phyloP scores from a whole-genome alignment of 1,140 invertebrate species.

The Neuroterus valhalla region DNA sequence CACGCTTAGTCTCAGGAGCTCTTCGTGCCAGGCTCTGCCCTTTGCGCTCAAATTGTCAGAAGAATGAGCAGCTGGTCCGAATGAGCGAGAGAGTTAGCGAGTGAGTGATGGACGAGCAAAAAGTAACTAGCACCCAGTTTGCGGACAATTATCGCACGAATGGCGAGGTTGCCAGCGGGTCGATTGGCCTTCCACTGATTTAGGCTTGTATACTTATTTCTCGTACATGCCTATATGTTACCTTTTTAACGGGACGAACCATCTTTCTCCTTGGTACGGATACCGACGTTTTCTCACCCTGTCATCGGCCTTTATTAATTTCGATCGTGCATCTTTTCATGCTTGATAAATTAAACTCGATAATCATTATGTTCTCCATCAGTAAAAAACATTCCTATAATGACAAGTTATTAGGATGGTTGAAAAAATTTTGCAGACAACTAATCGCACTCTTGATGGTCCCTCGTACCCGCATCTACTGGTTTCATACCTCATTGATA shows the following conservation, averaged over 20 bases:
- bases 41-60: constrained; percentile 55
- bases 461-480: too few species aligned
- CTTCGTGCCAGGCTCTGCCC: constrained; percentile 64
- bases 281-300: neutral
- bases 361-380: too few species aligned
- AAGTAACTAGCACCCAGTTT: constrained; percentile 58
- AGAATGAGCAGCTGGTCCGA: constrained; percentile 60
- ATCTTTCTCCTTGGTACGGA: too few species aligned
- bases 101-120: constrained; percentile 55
- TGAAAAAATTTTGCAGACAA: too few species aligned
- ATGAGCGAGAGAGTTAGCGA: constrained; percentile 47
- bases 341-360: too few species aligned
- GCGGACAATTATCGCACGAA: constrained; percentile 62
- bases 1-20: constrained; percentile 37
- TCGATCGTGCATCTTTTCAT: neutral
- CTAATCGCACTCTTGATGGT: too few species aligned
- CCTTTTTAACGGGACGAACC: too few species aligned
- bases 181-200: constrained; percentile 18
- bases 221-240: too few species aligned
- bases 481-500: too few species aligned
- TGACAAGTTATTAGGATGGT: too few species aligned
- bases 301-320: neutral
- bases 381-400: too few species aligned
- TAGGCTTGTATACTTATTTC: neutral
- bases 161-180: constrained; percentile 33